Conservation (phyloP, 2,888 invertebrate species). For the Sphinx pinastri region DNA sequence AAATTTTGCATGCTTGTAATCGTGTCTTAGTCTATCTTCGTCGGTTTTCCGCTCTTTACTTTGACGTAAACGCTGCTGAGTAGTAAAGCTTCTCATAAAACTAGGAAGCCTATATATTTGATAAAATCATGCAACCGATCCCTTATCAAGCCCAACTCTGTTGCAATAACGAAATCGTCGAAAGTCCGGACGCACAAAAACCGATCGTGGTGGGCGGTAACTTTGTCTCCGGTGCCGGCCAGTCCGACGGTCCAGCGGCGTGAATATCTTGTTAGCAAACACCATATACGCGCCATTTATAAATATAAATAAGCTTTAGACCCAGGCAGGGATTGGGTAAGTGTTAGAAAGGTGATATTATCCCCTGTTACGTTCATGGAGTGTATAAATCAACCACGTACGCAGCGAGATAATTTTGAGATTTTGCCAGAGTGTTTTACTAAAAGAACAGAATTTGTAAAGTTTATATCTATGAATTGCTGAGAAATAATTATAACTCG, state of each 20-base stretch:
- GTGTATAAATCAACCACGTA: no score
- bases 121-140: no score
- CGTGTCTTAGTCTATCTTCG: no score
- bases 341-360: no score
- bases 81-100: no score
- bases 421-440: no score
- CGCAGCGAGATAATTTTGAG: no score
- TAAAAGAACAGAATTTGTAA: no score
- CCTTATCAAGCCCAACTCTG: not conserved
- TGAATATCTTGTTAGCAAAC: slow-evolving; percentile 78
- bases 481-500: no score
- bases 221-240: slow-evolving; percentile 51
- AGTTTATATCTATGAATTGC: no score
- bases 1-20: not conserved
- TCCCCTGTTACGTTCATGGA: no score
- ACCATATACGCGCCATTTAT: slow-evolving; percentile 76
- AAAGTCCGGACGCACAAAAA: slow-evolving; percentile 28
- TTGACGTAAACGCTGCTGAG: not conserved
- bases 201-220: slow-evolving; percentile 49
- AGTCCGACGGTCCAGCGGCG: slow-evolving; percentile 46
- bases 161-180: slow-evolving; percentile 13
- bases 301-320: slow-evolving; percentile 75
- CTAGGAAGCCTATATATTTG: no score
- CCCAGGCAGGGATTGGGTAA: slow-evolving; percentile 27
- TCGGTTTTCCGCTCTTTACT: not conserved